Percentiles rank a stretch among this genome's conserved stretches.
Evolutionary conservation across 2,113 vertebrate species (phyloP).

Genomic region (Chamaea fasciata): DNA sequence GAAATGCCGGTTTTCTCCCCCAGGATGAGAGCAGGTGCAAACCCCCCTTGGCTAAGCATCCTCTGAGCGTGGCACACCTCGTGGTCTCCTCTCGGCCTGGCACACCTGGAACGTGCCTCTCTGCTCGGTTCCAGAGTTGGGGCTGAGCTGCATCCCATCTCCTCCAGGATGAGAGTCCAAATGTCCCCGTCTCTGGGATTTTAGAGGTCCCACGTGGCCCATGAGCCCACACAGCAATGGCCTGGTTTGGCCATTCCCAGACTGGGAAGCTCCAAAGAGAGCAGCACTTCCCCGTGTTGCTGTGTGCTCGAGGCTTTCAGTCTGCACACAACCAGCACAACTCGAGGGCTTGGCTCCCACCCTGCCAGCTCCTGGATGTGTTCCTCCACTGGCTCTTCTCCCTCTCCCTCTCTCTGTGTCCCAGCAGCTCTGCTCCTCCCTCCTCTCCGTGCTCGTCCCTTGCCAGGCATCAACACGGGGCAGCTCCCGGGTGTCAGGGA

Average conservation of each 20-base stretch:
- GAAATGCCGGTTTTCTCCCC: not conserved
- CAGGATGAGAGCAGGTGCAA: not conserved
- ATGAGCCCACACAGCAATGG: fast-evolving
- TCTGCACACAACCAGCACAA: not conserved
- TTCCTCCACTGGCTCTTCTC: not conserved
- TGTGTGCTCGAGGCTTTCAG: not conserved
- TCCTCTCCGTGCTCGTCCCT: not conserved
- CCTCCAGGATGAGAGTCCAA: not conserved
- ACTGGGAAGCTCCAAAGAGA: not conserved
- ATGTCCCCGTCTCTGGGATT: fast-evolving
- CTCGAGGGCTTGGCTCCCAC: not conserved
- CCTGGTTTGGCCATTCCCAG: fast-evolving
- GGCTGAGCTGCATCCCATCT: not conserved
- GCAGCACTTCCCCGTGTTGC: not conserved
- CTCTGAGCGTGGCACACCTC: not conserved
- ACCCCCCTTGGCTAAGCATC: not conserved
- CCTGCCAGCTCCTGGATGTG: not conserved
- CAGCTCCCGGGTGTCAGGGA: not conserved
- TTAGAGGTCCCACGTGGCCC: not conserved
- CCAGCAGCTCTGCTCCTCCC: not conserved
- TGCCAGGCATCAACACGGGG: not conserved
- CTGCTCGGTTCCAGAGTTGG: not conserved
- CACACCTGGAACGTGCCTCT: not conserved
- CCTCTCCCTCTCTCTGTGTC: not conserved
- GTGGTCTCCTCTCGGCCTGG: not conserved